Evolutionary conservation across 2,888 invertebrate species (phyloP), one percentile per base, ranked within the genome.

Genomic region (Raillietiella orientalis): DNA sequence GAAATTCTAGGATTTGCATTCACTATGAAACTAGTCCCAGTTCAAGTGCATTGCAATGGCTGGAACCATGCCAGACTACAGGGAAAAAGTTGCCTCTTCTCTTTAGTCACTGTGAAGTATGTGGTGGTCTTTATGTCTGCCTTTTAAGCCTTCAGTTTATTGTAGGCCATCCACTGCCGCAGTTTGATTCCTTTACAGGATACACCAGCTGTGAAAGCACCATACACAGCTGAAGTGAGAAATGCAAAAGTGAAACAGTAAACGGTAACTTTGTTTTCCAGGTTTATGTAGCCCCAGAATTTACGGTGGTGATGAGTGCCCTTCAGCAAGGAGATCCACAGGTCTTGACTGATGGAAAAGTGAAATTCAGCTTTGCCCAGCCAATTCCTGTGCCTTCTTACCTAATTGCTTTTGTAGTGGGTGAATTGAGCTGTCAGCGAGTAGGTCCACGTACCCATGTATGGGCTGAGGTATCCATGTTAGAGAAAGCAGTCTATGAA

Each of bases 181-280:
- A 72, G 82, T 3, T 59, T 84, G 34, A 37, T 82, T 3, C 87
- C 87, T 0, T 84, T 82, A 40, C 84, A 87, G 51, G 79, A 87
- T 51, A 66, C 77, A 0, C 84, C 87, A 0, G 59, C 64, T 1
- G 70, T 82, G 0, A 90, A 90, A 49, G 61, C 65, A 35, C 65
- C 71, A 0, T 87, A 79, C 42, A 55, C 59, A 27, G 74, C 75
- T 5, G 55, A 42, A 44, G 55, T 56, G 41, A 40, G 43, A 43
- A 17, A 25, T 11, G 4, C n/a, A n/a, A n/a, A n/a, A n/a, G n/a
- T n/a, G n/a, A n/a, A n/a, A n/a, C n/a, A n/a, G n/a, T n/a, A n/a
- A n/a, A n/a, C n/a, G n/a, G n/a, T n/a, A n/a, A n/a, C n/a, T n/a
- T 27, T 15, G 13, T 28, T 24, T 23, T 31, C 10, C 35, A 61